Evolutionary conservation across 2,113 vertebrate species (phyloP).

Genomic region (Cygnus buccinator): DNA sequence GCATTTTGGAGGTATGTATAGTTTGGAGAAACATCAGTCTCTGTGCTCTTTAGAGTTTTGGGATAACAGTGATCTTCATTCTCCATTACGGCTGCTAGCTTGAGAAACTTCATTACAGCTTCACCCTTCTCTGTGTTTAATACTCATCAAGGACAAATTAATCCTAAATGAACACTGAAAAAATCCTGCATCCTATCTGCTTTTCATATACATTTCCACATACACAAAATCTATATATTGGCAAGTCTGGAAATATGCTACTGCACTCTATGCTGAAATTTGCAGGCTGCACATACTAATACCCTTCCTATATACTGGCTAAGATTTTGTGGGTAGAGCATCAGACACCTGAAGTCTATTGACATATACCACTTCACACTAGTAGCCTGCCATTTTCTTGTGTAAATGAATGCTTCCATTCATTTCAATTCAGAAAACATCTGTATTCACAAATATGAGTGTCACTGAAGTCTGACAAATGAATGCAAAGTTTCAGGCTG

Average conservation of each 20-base stretch:
- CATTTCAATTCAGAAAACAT: neutral
- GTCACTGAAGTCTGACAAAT: neutral
- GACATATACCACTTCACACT: neutral
- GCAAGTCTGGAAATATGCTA: neutral
- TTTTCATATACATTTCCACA: neutral
- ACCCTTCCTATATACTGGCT: neutral
- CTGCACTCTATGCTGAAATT: neutral
- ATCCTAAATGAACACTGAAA: neutral
- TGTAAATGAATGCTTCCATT: neutral
- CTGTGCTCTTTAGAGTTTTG: neutral
- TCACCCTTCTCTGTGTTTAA: neutral
- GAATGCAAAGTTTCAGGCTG: neutral
- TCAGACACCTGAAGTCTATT: neutral
- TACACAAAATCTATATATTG: neutral
- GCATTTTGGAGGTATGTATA: rapidly evolving
- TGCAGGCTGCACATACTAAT: neutral
- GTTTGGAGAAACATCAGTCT: neutral
- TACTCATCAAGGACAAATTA: neutral
- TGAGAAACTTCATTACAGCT: neutral
- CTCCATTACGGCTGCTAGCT: neutral
- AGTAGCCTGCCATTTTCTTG: neutral
- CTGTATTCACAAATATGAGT: neutral
- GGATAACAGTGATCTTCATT: neutral
- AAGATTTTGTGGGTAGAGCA: neutral
- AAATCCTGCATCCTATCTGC: neutral